Conservation (phyloP, 2,113 vertebrate genomes). For the Thunnus thynnus region DNA sequence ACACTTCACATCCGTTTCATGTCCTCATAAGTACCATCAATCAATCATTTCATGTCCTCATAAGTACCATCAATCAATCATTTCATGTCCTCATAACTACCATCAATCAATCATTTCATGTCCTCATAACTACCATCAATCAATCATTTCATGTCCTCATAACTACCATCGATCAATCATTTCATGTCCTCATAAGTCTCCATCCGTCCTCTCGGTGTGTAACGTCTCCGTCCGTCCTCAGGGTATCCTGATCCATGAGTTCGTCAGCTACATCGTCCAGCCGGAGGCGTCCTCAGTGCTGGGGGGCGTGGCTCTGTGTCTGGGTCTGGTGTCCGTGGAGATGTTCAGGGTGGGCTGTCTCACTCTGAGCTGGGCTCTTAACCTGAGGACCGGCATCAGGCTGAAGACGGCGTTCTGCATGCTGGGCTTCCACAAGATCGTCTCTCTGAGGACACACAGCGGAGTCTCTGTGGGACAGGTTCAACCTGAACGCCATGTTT, state of each 20-base stretch:
- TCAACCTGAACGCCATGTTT: too few relatives aligned
- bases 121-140: too few relatives aligned
- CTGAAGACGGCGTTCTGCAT: background rate
- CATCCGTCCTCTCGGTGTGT: background rate
- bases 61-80: too few relatives aligned
- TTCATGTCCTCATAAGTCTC: background rate
- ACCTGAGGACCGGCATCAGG: background rate
- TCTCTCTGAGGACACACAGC: background rate
- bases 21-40: too few relatives aligned
- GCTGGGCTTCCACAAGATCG: conserved; percentile 8
- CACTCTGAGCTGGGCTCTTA: background rate
- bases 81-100: too few relatives aligned
- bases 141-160: too few relatives aligned
- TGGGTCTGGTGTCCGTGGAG: background rate
- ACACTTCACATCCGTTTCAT: too few relatives aligned
- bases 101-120: too few relatives aligned
- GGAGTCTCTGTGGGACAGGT: background rate
- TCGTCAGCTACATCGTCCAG: background rate
- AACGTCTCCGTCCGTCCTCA: background rate
- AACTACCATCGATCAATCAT: background rate
- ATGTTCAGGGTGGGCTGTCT: background rate
- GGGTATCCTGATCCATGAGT: background rate
- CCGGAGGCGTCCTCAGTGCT: background rate
- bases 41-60: too few relatives aligned
- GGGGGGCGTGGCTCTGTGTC: background rate